Base-by-base conservation (phyloP, 2,113 vertebrate genomes). In the Tragelaphus scriptus region DNA sequence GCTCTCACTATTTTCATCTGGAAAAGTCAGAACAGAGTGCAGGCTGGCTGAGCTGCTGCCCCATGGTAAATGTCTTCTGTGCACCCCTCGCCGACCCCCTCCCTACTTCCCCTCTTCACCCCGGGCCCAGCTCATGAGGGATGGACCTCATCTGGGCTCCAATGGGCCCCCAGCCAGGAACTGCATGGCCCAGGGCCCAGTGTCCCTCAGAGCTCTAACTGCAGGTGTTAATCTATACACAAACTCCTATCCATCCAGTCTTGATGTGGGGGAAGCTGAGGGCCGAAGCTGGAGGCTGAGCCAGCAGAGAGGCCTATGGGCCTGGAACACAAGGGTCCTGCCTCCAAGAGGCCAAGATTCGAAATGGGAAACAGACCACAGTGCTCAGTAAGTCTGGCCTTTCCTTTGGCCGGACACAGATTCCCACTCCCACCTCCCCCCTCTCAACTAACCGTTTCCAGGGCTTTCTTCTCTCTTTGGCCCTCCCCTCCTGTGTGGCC, bases 1-100 rank as follows among this genome's bases (percentile, higher is more conserved):
- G 75, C 99, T 99, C 98, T 99, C 99, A 1, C 99, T 99, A 98
- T 99, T 99, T 98, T 99, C 99, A 99, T 99, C 99, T 99, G 98
- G 94, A 99, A 98, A 98, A 98, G 93, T 98, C 98, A 99, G 2
- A 98, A n/a, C 81, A 85, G 84, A 63, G 47, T 26, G 49, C 23
- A 88, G 1, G 58, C 32, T 80, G 61, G 23, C 85, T 96, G 89
- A 94, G 85, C 65, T 44, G 11, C 19, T 56, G n/a, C 21, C 65
- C 75, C 85, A 23, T 25, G 75, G 90, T 65, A 68, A 85, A 3
- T 7, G 23, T 25, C 81, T 49, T 36, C 16, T 14, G 36, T 40
- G 58, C 19, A 44, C 21, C 68, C 11, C 32, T 49, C 63, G 65
- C 85, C 0, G 5, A 6, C 32, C 36, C 56, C 86, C n/a, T 53